These are phyloP conservation scores for Phycodurus eques DNA, from an alignment of 2,113 vertebrate species.

Conservation along the genomic window DNA sequence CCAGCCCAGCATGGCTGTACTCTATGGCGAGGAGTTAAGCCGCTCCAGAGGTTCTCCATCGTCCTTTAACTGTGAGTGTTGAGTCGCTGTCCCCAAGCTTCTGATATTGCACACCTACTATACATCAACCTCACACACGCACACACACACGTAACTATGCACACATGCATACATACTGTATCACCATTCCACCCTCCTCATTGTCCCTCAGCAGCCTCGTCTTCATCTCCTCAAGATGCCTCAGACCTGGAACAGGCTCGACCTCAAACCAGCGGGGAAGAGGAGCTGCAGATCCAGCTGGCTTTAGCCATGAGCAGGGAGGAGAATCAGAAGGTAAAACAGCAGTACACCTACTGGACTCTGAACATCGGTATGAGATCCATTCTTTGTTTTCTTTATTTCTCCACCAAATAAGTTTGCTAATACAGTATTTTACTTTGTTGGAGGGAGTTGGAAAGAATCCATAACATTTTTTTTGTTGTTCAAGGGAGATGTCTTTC, in stretches of 20 bases:
- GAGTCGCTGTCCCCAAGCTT: conserved; percentile 5
- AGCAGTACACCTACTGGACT: neutral
- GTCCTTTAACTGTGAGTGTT: conserved; percentile 89
- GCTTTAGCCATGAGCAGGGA: conserved; percentile 94
- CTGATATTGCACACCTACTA: neutral
- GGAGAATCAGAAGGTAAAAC: conserved; percentile 86
- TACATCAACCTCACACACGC: neutral
- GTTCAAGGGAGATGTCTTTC: neutral
- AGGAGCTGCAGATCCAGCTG: conserved; percentile 92
- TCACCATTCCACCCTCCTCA: neutral
- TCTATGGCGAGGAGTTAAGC: conserved; percentile 81
- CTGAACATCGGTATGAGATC: neutral
- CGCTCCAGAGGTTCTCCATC: conserved; percentile 83
- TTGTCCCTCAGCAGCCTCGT: conserved; percentile 75
- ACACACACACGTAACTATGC: no score
- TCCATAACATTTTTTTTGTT: neutral
- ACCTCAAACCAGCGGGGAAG: conserved; percentile 91
- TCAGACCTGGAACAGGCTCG: conserved; percentile 92
- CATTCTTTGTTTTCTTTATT: no score
- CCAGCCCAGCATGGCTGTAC: conserved; percentile 76
- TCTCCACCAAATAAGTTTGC: no score
- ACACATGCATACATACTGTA: neutral
- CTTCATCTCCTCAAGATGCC: conserved; percentile 81
- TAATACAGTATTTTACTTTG: neutral
- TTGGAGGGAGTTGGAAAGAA: neutral